Evolutionary conservation across 1,140 invertebrate genomes (phyloP), one percentile per base, ranked within the genome.

Genomic region (Trigoniulus corallinus): DNA sequence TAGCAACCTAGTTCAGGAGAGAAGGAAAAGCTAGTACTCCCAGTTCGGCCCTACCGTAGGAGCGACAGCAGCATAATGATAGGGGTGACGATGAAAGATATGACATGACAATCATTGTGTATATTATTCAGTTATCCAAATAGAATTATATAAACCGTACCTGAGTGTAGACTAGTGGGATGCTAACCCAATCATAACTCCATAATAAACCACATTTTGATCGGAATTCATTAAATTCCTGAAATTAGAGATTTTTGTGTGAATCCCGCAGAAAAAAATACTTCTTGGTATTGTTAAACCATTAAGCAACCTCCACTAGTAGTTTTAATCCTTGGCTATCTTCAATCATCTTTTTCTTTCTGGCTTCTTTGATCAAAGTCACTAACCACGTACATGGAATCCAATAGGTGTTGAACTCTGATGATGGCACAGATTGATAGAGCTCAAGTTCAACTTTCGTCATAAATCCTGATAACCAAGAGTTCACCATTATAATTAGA

Each of bases 91-190:
- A n/a, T n/a, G n/a, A n/a, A n/a, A n/a, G n/a, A n/a, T n/a, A n/a
- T n/a, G n/a, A n/a, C n/a, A n/a, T n/a, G n/a, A n/a, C n/a, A n/a
- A n/a, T n/a, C n/a, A n/a, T n/a, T n/a, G n/a, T n/a, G n/a, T n/a
- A n/a, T n/a, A n/a, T n/a, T n/a, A n/a, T n/a, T n/a, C n/a, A n/a
- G n/a, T n/a, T n/a, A n/a, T n/a, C n/a, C n/a, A n/a, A n/a, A n/a
- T n/a, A n/a, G 3, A 58, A 45, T 43, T 45, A 37, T 1, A 54
- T 48, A 37, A 49, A 52, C 20, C 68, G 70, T 63, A 92, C 93
- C 83, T 98, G 92, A 48, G 92, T 97, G 67, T 98, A 98, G 51
- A 97, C 92, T 24, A 97, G 76, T 40, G 94, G 94, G 53, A 97
- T 89, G 63, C 86, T 93, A 57, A 97, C 89, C 60, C 89, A 96